A percentile compares a stretch with the other conserved stretches of the same genome.
phyloP scores from a whole-genome alignment of 2,888 invertebrate species.

The Diadegma fenestrale region DNA sequence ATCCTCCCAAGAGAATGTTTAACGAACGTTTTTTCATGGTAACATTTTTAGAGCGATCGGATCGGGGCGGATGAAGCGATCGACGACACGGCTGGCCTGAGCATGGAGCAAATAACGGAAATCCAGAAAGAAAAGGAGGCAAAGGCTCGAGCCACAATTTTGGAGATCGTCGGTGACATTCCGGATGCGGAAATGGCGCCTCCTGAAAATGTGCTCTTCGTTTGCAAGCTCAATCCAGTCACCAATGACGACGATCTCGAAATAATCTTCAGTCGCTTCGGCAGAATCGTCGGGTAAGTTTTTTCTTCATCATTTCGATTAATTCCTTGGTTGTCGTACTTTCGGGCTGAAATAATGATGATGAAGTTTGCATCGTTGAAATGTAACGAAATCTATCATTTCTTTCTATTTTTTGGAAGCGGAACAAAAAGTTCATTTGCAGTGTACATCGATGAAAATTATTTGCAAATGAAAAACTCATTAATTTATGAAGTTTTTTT shows the following conservation, averaged over 20 bases:
- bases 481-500: too few species aligned
- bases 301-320: background rate
- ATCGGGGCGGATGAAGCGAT: conserved; percentile 97
- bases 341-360: background rate
- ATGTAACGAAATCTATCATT: background rate
- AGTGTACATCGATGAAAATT: too few species aligned
- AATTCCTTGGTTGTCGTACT: too few species aligned
- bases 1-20: background rate
- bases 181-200: conserved; percentile 99
- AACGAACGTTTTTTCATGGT: background rate
- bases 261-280: conserved; percentile 98
- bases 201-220: conserved; percentile 99
- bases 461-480: too few species aligned
- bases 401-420: too few species aligned
- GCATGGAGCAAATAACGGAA: conserved; percentile 94
- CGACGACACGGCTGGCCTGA: conserved; percentile 95
- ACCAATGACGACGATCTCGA: conserved; percentile 98
- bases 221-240: conserved; percentile 99
- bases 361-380: background rate
- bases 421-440: too few species aligned
- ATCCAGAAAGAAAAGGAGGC: conserved; percentile 96
- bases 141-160: conserved; percentile 97
- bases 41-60: conserved; percentile 89
- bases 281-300: conserved; percentile 91
- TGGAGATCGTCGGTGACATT: conserved; percentile 99